Evolutionary conservation across 2,797 vertebrate genomes (phyloP).

Genomic region (Myiothlypis coronata): DNA sequence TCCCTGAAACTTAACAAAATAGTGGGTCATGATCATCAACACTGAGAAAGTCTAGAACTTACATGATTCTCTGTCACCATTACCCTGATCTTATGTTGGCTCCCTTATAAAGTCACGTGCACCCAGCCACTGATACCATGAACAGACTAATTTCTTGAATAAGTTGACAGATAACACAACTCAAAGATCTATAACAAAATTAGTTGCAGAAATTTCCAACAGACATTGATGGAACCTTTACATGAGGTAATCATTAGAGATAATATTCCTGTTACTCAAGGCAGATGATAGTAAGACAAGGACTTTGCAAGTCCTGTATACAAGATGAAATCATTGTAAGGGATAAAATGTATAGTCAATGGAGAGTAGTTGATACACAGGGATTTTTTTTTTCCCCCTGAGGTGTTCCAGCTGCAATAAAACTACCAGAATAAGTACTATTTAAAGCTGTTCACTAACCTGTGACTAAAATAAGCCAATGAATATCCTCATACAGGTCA

Average conservation of each 20-base stretch:
- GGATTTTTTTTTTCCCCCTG: background rate
- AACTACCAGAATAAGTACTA: background rate
- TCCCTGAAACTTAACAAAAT: background rate
- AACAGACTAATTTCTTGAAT: background rate
- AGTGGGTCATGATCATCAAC: background rate
- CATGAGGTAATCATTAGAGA: background rate
- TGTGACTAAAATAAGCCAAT: slow-evolving; percentile 99
- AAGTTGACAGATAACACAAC: background rate
- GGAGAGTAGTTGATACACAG: background rate
- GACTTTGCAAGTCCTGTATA: background rate
- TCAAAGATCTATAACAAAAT: background rate
- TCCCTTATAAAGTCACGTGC: background rate
- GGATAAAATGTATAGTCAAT: background rate
- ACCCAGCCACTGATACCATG: background rate
- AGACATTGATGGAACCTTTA: background rate
- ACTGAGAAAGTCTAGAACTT: background rate
- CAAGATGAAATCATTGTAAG: background rate
- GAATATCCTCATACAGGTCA: slow-evolving; percentile 98
- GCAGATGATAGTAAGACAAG: background rate
- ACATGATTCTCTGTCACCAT: background rate
- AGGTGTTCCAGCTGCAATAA: background rate
- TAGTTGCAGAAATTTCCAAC: background rate
- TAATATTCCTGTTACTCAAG: background rate
- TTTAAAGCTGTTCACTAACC: slow-evolving; percentile 75
- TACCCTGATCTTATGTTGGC: background rate